A percentile compares a stretch with the other conserved stretches of the same genome.
These are phyloP conservation scores for Galerucella calmariensis DNA, from an alignment of 2,888 invertebrate species.

Conservation along the genomic window DNA sequence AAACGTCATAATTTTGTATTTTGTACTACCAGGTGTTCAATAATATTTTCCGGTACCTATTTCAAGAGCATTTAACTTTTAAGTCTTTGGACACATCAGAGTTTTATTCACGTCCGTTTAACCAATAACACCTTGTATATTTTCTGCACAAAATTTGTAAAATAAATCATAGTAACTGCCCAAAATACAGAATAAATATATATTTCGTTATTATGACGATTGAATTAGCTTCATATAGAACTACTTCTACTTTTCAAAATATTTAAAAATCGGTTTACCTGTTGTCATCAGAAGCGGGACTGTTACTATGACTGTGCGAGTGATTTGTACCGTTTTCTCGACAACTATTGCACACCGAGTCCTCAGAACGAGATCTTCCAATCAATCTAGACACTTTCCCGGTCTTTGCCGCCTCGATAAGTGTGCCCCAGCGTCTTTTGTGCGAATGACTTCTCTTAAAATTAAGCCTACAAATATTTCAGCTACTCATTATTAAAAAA, in stretches of 20 bases:
- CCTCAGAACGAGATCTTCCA: slow-evolving; percentile 84
- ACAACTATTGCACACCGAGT: slow-evolving; percentile 77
- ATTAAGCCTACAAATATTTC: slow-evolving; percentile 55
- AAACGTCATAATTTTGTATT: too few relatives aligned
- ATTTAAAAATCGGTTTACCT: slow-evolving; percentile 16
- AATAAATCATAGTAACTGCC: too few relatives aligned
- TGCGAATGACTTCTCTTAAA: slow-evolving; percentile 71
- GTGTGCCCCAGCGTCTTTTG: slow-evolving; percentile 84
- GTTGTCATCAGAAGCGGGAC: slow-evolving; percentile 75
- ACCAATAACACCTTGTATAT: too few relatives aligned
- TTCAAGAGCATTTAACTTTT: too few relatives aligned
- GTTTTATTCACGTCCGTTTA: too few relatives aligned
- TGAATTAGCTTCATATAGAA: neutral
- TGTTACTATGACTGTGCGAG: slow-evolving; percentile 67
- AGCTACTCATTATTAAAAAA: neutral
- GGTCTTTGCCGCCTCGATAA: slow-evolving; percentile 87
- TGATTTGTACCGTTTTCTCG: slow-evolving; percentile 67
- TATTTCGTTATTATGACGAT: neutral
- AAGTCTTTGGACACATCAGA: too few relatives aligned
- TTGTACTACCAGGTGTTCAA: too few relatives aligned
- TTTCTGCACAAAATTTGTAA: too few relatives aligned
- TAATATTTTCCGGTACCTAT: too few relatives aligned
- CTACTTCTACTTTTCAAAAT: neutral
- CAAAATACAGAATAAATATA: too few relatives aligned
- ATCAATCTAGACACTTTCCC: slow-evolving; percentile 83